A percentile compares a stretch with the other conserved stretches of the same genome.
phyloP scores from a whole-genome alignment of 2,113 vertebrate species.

The Caranx ignobilis region DNA sequence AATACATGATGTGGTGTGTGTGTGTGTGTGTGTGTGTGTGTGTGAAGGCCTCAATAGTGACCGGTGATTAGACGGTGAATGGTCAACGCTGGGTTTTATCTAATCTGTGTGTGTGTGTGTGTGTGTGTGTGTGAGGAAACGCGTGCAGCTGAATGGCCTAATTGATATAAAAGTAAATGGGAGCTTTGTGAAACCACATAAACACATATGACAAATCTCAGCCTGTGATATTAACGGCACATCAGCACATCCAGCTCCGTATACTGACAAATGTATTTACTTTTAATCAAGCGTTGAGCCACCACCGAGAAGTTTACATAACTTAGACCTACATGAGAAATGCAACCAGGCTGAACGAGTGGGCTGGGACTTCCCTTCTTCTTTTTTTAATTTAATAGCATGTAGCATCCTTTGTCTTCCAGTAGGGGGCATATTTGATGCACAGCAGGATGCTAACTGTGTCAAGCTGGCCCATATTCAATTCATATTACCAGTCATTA shows the following conservation, averaged over 20 bases:
- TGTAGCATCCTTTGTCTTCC: constrained; percentile 39
- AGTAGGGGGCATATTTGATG: constrained; percentile 75
- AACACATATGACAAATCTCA: constrained; percentile 44
- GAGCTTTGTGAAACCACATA: constrained; percentile 36
- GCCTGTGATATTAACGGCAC: constrained; percentile 38
- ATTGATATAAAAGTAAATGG: constrained; percentile 43
- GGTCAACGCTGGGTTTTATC: constrained; percentile 34
- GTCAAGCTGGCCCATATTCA: constrained; percentile 25
- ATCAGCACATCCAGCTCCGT: constrained; percentile 16
- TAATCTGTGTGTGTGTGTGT: constrained; percentile 7
- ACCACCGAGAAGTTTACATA: constrained; percentile 42
- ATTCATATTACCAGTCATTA: constrained; percentile 35
- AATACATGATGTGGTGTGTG: constrained; percentile 19
- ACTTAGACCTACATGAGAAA: constrained; percentile 42
- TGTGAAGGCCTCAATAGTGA: neutral
- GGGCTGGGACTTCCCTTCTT: neutral
- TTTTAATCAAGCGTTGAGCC: constrained; percentile 60
- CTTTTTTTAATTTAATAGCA: neutral
- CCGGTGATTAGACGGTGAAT: constrained; percentile 23
- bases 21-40: neutral
- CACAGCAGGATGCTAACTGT: constrained; percentile 52
- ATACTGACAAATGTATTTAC: constrained; percentile 49
- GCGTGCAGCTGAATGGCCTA: constrained; percentile 54
- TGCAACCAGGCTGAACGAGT: constrained; percentile 12
- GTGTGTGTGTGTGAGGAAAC: neutral